Conservation (phyloP, 2,797 vertebrate species). For the Ambastaia sidthimunki region DNA sequence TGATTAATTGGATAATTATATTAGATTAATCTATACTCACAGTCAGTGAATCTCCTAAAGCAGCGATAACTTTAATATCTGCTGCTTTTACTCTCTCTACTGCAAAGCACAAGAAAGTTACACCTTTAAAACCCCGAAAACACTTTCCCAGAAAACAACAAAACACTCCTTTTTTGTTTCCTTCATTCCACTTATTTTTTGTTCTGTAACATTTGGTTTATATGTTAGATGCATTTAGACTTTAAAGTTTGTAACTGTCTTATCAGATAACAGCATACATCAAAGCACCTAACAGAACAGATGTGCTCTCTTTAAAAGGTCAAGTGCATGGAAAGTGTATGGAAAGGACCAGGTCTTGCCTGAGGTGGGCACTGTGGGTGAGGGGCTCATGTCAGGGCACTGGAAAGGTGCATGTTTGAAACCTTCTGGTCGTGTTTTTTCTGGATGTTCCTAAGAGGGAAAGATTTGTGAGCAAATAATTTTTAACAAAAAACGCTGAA, state of each 20-base stretch:
- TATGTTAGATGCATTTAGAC: neutral
- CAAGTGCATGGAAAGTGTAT: neutral
- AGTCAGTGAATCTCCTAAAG: slow-evolving; percentile 87
- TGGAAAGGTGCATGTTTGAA: slow-evolving; percentile 56
- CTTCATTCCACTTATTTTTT: neutral
- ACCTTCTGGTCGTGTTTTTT: slow-evolving; percentile 35
- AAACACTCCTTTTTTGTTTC: too few relatives aligned
- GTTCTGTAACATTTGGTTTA: neutral
- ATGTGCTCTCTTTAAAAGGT: neutral
- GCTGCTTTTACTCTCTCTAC: slow-evolving; percentile 84
- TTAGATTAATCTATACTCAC: slow-evolving; percentile 71
- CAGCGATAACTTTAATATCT: slow-evolving; percentile 84
- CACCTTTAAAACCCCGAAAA: neutral
- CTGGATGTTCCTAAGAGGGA: slow-evolving; percentile 59
- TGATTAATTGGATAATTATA: neutral
- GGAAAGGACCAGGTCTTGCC: slow-evolving; percentile 57
- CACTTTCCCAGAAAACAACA: neutral
- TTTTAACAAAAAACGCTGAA: too few relatives aligned
- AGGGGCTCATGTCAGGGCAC: slow-evolving; percentile 73
- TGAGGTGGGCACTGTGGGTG: slow-evolving; percentile 67
- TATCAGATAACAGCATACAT: neutral
- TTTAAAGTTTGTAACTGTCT: neutral
- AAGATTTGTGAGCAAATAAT: neutral
- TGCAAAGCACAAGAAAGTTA: slow-evolving; percentile 63
- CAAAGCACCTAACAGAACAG: neutral